Evolutionary conservation across 2,113 vertebrate genomes (phyloP), one percentile per base, ranked within the genome.

Genomic region (Rhinolophus sinicus): DNA sequence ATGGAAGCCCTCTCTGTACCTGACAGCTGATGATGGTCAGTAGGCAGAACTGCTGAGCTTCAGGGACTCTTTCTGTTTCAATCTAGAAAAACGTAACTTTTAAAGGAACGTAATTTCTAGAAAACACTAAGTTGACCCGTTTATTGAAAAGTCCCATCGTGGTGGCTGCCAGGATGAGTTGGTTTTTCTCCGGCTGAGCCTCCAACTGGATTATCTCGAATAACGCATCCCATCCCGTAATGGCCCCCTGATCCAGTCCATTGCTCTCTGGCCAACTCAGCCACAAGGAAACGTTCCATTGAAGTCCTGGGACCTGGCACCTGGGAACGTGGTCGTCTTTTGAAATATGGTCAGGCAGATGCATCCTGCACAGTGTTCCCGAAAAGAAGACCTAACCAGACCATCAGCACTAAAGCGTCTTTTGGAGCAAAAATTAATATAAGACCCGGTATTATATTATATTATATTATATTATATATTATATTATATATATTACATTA

Each of bases 1-100:
- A 6, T n/a, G 22, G 38, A 3, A 28, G 4, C 15, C 60, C 22
- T 44, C 4, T 70, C 3, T n/a, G 1, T 5, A 16, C 8, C 4
- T 28, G 2, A 72, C 47, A 28, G 47, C 5, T 19, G 12, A 44
- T n/a, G 0, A 2, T 15, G 4, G 1, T 56, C n/a, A 14, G 2
- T 0, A n/a, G 14, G 54, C 44, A 24, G 24, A 93, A 33, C n/a
- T 75, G 40, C 14, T 33, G 21, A 40, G 6, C 28, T 38, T 65
- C 47, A 38, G 5, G 22, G 6, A 52, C 54, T 50, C 24, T 30
- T 60, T 44, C 70, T 35, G 5, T 33, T 3, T 26, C 33, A 52
- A 38, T 5, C 56, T 16, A 44, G 21, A 56, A 69, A 58, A 56
- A 8, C 35, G 28, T 50, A 50, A 12, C 47, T 50, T 50, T 50